Base-by-base conservation (phyloP, 2,113 vertebrate genomes). In the Axis porcinus region DNA sequence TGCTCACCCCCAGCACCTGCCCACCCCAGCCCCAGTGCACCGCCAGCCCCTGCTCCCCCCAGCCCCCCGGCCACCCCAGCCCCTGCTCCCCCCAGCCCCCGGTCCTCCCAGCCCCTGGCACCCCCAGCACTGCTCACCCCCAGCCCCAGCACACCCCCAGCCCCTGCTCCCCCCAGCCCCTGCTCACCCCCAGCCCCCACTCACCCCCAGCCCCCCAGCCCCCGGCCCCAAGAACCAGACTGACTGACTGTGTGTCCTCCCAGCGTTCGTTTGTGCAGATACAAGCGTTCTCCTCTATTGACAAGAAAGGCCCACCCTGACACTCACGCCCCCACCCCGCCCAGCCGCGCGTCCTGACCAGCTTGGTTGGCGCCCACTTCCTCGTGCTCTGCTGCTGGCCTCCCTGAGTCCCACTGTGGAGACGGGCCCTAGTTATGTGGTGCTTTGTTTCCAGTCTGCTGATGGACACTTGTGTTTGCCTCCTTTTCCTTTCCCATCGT, bases 361-460 rank as follows among this genome's bases (percentile, higher is more conserved):
- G 6, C 10, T 4, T 6, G 6, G 10, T 6, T 52, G n/a, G 17
- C 0, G 36, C 0, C 1, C 2, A 0, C 2, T 1, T 2, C 40
- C 27, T 54, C 7, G 0, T 5, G 5, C 47, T 17, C 30, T 12
- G 23, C 67, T n/a, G n/a, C 83, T 1, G 11, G 12, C 52, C 36
- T 47, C 12, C 2, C 9, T 55, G 7, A 36, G 0, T 8, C 28
- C 52, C 14, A 0, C 12, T 2, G 5, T 47, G 5, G 21, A 7
- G 25, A 17, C 1, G 0, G 25, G 6, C 12, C 54, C 0, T 7
- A 0, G 27, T 50, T 13, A 8, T 36, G 8, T 10, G 19, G 33
- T 17, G 33, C 19, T 67, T 19, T 36, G 64, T 36, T 19, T n/a
- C n/a, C 19, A 21, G 64, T 30, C n/a, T 52, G 6, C 21, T 76